phyloP scores from a whole-genome alignment of 2,888 invertebrate species.

The Aplocera efformata region DNA sequence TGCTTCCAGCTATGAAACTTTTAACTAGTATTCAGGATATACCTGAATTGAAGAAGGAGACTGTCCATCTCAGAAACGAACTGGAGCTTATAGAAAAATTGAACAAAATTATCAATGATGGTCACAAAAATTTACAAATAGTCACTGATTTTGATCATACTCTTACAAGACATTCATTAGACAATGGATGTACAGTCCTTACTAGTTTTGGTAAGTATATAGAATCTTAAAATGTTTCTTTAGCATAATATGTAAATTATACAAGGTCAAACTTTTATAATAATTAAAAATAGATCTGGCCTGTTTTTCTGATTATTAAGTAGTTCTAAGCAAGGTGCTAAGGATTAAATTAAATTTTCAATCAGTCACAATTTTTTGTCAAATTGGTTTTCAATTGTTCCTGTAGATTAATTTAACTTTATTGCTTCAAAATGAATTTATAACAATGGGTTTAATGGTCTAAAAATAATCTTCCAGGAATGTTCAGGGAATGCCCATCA shows the following conservation, averaged over 20 bases:
- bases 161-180: conserved; percentile 88
- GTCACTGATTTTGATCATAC: conserved; percentile 96
- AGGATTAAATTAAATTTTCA: no score
- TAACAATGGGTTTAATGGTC: no score
- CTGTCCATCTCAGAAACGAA: conserved; percentile 54
- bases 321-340: no score
- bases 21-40: conserved; percentile 50
- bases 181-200: conserved; percentile 84
- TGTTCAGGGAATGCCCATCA: conserved; percentile 87
- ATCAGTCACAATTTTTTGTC: no score
- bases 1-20: conserved; percentile 50
- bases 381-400: no score
- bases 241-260: no score
- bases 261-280: no score
- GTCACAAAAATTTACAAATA: conserved; percentile 84
- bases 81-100: conserved; percentile 56
- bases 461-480: conserved; percentile 83
- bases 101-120: conserved; percentile 62
- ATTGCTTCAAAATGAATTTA: no score
- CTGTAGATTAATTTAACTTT: no score
- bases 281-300: no score
- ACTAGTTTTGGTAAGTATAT: conserved; percentile 89
- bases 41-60: conserved; percentile 50
- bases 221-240: no score
- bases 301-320: no score